These are phyloP conservation scores for Rutilus rutilus DNA, from an alignment of 2,113 vertebrate genomes.

Conservation along the genomic window DNA sequence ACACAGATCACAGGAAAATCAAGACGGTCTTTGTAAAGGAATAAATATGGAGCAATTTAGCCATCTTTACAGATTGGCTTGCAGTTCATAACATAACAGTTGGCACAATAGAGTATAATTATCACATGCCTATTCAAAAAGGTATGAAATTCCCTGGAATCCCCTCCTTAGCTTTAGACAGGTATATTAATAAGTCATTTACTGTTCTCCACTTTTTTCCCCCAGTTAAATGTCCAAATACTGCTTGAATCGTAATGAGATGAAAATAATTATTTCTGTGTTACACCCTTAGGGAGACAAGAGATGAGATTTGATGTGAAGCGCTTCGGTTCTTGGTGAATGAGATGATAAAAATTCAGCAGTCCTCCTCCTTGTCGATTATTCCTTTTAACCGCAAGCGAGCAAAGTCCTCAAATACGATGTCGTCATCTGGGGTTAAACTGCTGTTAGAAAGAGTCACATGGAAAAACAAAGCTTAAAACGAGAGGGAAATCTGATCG, in stretches of 20 bases:
- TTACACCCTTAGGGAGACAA: neutral
- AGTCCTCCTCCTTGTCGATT: slow-evolving; percentile 87
- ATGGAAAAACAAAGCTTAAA: neutral
- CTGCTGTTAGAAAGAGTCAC: slow-evolving; percentile 67
- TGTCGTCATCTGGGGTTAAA: slow-evolving; percentile 87
- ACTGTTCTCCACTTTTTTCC: neutral
- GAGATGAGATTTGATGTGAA: neutral
- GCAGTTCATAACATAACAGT: slow-evolving; percentile 4
- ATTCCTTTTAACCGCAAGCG: slow-evolving; percentile 87
- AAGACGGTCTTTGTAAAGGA: neutral
- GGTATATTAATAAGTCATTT: neutral
- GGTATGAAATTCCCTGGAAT: neutral
- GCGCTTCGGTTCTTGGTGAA: slow-evolving; percentile 22
- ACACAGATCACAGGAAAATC: slow-evolving; percentile 8
- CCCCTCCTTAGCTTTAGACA: slow-evolving; percentile 8
- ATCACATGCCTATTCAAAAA: slow-evolving; percentile 17
- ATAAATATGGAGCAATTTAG: slow-evolving; percentile 13
- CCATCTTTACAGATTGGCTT: neutral
- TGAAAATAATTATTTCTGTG: neutral
- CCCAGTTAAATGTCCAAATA: slow-evolving; percentile 3
- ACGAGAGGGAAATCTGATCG: neutral
- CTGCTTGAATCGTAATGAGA: neutral
- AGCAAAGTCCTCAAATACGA: slow-evolving; percentile 92
- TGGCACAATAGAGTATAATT: slow-evolving; percentile 24
- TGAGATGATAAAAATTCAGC: slow-evolving; percentile 63